Conservation (phyloP, 2,888 invertebrate species). For the Cantharis nigra region DNA sequence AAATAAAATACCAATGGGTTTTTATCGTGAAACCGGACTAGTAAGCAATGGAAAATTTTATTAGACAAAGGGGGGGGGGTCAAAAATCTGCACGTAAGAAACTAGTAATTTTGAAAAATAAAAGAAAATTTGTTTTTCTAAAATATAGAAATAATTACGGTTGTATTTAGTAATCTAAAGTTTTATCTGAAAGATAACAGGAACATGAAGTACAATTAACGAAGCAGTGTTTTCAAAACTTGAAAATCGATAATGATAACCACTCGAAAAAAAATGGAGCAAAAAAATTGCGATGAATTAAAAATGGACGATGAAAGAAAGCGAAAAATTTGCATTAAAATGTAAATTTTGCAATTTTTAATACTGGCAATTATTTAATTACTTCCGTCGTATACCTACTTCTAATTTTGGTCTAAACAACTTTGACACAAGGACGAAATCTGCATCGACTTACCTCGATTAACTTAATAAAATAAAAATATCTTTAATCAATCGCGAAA, state of each 20-base stretch:
- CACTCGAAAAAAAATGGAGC: neutral
- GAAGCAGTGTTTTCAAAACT: neutral
- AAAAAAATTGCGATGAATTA: neutral
- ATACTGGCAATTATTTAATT: constrained; percentile 19
- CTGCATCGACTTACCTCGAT: constrained; percentile 20
- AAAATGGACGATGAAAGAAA: neutral
- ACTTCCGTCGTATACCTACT: constrained; percentile 19
- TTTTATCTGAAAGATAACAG: neutral
- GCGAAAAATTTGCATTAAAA: neutral
- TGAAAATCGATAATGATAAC: neutral
- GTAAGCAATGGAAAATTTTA: too few species aligned
- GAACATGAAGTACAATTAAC: neutral
- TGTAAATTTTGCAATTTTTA: constrained; percentile 1
- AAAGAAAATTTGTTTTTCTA: neutral
- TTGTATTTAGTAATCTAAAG: neutral
- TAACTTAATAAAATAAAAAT: constrained; percentile 26
- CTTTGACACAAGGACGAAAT: constrained; percentile 25
- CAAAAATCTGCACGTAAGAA: too few species aligned
- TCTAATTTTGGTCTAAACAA: constrained; percentile 23
- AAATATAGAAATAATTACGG: neutral
- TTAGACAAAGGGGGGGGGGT: too few species aligned
- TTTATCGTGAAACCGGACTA: too few species aligned
- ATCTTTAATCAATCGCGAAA: constrained; percentile 13
- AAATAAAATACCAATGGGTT: too few species aligned
- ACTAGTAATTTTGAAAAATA: neutral